phyloP scores from a whole-genome alignment of 2,797 vertebrate species.

The Clamator glandarius region DNA sequence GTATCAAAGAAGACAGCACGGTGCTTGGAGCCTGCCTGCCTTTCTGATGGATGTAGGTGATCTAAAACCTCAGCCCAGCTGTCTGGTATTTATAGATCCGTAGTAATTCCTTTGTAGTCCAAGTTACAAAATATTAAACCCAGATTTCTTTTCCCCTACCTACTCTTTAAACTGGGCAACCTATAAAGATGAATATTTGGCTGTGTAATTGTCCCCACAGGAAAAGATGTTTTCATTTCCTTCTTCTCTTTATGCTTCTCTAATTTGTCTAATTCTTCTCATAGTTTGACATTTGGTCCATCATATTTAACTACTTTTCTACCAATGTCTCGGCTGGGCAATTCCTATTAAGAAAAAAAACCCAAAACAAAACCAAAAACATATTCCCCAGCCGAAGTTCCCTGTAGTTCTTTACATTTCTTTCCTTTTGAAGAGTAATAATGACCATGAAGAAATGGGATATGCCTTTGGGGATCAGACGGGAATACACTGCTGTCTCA shows the following conservation, averaged over 20 bases:
- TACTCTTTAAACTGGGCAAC: background rate
- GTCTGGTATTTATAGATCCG: slow-evolving; percentile 24
- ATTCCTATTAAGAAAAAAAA: background rate
- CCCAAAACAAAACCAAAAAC: background rate
- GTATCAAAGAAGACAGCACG: background rate
- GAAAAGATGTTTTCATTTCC: background rate
- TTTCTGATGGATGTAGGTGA: slow-evolving; percentile 42
- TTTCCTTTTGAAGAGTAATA: background rate
- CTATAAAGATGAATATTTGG: slow-evolving; percentile 16
- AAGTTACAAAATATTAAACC: slow-evolving; percentile 41
- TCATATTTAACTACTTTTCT: background rate
- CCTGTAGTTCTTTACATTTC: background rate
- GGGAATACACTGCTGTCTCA: background rate
- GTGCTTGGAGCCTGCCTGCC: background rate
- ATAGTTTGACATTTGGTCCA: background rate
- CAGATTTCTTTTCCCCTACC: background rate
- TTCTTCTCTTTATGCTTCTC: background rate
- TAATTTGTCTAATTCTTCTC: background rate
- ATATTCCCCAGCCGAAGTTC: background rate
- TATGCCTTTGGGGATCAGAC: background rate
- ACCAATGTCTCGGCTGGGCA: background rate
- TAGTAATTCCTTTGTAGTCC: slow-evolving; percentile 34
- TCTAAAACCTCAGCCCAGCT: slow-evolving; percentile 41
- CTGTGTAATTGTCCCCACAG: background rate
- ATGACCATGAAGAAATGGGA: background rate